Evolutionary conservation across 2,888 invertebrate genomes (phyloP).

Genomic region (Melikaiella ostensackeni): DNA sequence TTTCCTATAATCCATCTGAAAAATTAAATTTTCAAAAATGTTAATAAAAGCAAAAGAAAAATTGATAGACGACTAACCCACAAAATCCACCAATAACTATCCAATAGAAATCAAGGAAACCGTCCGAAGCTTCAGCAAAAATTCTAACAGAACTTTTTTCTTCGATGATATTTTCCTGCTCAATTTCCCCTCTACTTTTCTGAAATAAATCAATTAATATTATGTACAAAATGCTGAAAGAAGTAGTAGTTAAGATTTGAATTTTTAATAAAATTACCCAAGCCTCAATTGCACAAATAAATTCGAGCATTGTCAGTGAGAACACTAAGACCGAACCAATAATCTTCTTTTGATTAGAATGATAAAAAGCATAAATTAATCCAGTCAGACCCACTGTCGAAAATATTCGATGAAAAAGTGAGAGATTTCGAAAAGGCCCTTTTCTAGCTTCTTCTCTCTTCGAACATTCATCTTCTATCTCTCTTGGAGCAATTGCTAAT

Average conservation of each 20-base stretch:
- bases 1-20: conserved; percentile 56
- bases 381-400: conserved; percentile 51
- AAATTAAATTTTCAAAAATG: conserved; percentile 30
- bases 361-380: conserved; percentile 57
- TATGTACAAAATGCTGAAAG: neutral
- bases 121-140: neutral
- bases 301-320: conserved; percentile 49
- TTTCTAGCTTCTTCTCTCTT: conserved; percentile 24
- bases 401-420: conserved; percentile 50
- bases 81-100: conserved; percentile 55
- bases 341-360: conserved; percentile 50
- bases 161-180: neutral
- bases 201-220: neutral
- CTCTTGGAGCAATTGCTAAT: conserved; percentile 61
- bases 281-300: conserved; percentile 30
- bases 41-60: neutral
- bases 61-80: conserved; percentile 52
- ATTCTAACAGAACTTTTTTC: neutral
- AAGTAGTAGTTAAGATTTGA: neutral
- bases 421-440: conserved; percentile 41
- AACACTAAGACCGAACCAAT: conserved; percentile 53
- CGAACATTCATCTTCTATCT: conserved; percentile 57
- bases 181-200: neutral
- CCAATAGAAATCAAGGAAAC: conserved; percentile 53
- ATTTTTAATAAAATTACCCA: neutral